phyloP scores from a whole-genome alignment of 2,113 vertebrate genomes.

The Antigone vipio region DNA sequence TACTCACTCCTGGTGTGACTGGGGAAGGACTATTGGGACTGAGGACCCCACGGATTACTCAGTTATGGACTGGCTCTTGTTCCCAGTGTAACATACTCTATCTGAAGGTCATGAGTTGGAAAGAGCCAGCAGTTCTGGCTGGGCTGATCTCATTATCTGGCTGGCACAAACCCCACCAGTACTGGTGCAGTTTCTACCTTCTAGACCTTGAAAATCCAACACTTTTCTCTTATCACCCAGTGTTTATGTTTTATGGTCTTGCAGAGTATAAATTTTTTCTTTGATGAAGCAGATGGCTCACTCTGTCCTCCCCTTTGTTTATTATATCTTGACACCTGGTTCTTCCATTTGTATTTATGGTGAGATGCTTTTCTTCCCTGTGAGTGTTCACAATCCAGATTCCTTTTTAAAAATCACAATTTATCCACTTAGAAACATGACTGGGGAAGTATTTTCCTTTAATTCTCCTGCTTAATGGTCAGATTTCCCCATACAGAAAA shows the following conservation, averaged over 20 bases:
- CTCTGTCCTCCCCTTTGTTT: conserved; percentile 10
- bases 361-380: not conserved
- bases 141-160: not conserved
- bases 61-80: not conserved
- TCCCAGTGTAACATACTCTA: not conserved
- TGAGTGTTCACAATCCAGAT: not conserved
- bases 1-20: accelerated
- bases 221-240: not conserved
- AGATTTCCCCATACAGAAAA: not conserved
- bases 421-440: not conserved
- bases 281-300: conserved; percentile 49
- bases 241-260: conserved; percentile 22
- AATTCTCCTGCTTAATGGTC: not conserved
- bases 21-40: not conserved
- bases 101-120: not conserved
- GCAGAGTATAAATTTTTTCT: not conserved
- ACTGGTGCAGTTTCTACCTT: not conserved
- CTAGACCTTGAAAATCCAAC: not conserved
- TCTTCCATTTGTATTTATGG: conserved; percentile 24
- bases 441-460: not conserved
- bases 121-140: not conserved
- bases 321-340: conserved; percentile 25
- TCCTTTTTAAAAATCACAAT: not conserved
- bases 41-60: not conserved
- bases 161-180: not conserved